phyloP scores from a whole-genome alignment of 2,888 invertebrate genomes.

The Heliconius hortense region DNA sequence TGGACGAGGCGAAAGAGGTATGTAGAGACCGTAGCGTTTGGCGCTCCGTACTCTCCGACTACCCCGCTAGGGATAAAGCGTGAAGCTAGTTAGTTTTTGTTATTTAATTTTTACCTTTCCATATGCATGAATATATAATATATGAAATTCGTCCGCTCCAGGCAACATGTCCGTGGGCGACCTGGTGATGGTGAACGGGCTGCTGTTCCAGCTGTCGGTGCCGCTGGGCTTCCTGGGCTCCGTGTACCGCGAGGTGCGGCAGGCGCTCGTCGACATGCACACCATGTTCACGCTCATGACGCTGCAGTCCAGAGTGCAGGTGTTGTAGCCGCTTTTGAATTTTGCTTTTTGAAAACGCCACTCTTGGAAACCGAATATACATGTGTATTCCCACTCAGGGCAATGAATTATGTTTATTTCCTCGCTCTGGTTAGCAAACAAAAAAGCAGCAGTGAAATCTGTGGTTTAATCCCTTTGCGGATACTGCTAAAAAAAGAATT shows the following conservation, averaged over 20 bases:
- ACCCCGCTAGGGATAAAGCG: no score
- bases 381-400: no score
- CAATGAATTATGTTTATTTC: not conserved
- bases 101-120: no score
- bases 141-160: slow-evolving; percentile 55
- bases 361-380: no score
- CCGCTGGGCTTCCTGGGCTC: slow-evolving; percentile 99
- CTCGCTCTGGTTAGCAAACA: not conserved
- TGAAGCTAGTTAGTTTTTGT: no score
- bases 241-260: slow-evolving; percentile 98
- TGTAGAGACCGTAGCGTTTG: no score
- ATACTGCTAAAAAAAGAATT: not conserved
- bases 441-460: not conserved
- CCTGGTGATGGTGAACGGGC: slow-evolving; percentile 98
- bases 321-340: not conserved
- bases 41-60: no score
- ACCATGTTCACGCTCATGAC: slow-evolving; percentile 98
- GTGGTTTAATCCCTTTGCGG: not conserved
- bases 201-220: slow-evolving; percentile 97
- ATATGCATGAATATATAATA: no score
- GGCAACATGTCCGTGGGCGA: slow-evolving; percentile 98
- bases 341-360: no score
- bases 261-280: slow-evolving; percentile 99
- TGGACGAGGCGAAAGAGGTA: no score
- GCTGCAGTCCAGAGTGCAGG: slow-evolving; percentile 88